A percentile compares a stretch with the other conserved stretches of the same genome.
Evolutionary conservation across 2,888 invertebrate genomes (phyloP).

Genomic region (Syritta pipiens): DNA sequence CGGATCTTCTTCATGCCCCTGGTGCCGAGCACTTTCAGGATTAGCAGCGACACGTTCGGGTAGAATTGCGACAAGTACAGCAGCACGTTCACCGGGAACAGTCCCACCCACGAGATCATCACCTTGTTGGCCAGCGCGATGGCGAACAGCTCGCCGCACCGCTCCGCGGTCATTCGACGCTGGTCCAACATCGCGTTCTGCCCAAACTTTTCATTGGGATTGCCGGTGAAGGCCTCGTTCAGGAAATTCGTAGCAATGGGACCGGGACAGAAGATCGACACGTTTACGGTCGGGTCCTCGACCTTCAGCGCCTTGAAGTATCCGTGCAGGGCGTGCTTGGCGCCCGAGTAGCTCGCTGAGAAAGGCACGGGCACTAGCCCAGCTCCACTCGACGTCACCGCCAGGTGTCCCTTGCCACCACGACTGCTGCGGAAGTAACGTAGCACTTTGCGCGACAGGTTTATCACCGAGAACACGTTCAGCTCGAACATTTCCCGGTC

Average conservation of each 20-base stretch:
- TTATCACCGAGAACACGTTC: slow-evolving; percentile 87
- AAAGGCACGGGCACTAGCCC: slow-evolving; percentile 85
- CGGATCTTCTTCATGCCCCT: slow-evolving; percentile 51
- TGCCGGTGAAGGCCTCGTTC: slow-evolving; percentile 84
- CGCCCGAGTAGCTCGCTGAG: slow-evolving; percentile 85
- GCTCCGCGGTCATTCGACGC: slow-evolving; percentile 81
- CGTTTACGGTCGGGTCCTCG: slow-evolving; percentile 81
- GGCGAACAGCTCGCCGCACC: slow-evolving; percentile 82
- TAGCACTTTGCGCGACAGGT: slow-evolving; percentile 85
- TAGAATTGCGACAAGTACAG: slow-evolving; percentile 83
- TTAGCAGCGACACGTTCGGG: slow-evolving; percentile 80
- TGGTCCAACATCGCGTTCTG: slow-evolving; percentile 78
- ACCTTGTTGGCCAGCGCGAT: slow-evolving; percentile 82
- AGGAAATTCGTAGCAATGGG: slow-evolving; percentile 87
- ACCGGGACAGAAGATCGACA: slow-evolving; percentile 88
- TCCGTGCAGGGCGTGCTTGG: slow-evolving; percentile 89
- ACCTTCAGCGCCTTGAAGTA: slow-evolving; percentile 85
- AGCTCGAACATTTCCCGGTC: slow-evolving; percentile 88
- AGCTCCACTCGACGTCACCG: slow-evolving; percentile 87
- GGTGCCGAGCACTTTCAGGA: slow-evolving; percentile 38
- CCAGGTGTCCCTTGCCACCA: slow-evolving; percentile 83
- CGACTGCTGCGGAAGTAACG: slow-evolving; percentile 81
- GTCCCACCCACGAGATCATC: slow-evolving; percentile 85
- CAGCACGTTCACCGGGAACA: slow-evolving; percentile 83
- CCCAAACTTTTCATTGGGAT: slow-evolving; percentile 80